Base-by-base conservation (phyloP, 2,797 vertebrate genomes). In the Aplochiton taeniatus region DNA sequence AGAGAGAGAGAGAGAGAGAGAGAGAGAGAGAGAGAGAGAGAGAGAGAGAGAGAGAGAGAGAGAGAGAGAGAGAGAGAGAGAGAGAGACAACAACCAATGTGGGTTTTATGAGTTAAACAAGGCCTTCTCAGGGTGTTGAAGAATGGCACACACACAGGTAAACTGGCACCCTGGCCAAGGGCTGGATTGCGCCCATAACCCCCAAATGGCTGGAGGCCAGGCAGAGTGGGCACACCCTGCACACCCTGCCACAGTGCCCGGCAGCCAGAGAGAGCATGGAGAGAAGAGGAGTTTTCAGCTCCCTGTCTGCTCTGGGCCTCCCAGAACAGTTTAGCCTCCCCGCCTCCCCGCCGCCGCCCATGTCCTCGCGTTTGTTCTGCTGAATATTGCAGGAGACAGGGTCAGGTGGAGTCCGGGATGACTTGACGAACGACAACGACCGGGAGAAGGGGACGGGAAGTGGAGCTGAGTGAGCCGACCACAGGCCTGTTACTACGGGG, bases 291-390 rank as follows among this genome's bases (percentile, higher is more conserved):
- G 31, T 31, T 2, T 31, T 31, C 31, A 31, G 31, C 31, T 31
- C 31, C 31, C 31, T 2, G 31, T 2, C 31, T 31, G 31, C 31
- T 31, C 31, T 6, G 16, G 76, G 73, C 71, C 61, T 81, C 79
- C 65, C 65, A 58, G 70, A 80, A 78, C 78, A 16, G 65, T 71
- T 78, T 67, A 48, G 82, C 86, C 78, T 77, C 66, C 51, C 79
- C 66, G 74, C 73, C 77, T 46, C 66, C 51, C 79, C 66, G 74
- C 73, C 77, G 44, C 48, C 50, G 77, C 70, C 77, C 69, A 48
- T 85, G 76, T 89, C 78, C 78, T 87, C 31, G 31, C 80, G 76
- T 89, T 86, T 83, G 85, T 85, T 86, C 82, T 86, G 72, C 81
- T 89, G 75, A 86, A 88, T 86, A 85, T 84, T 88, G 79, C 82